Evolutionary conservation across 1,140 invertebrate species (phyloP), one percentile per base, ranked within the genome.

Genomic region (Calliopsis andreniformis): DNA sequence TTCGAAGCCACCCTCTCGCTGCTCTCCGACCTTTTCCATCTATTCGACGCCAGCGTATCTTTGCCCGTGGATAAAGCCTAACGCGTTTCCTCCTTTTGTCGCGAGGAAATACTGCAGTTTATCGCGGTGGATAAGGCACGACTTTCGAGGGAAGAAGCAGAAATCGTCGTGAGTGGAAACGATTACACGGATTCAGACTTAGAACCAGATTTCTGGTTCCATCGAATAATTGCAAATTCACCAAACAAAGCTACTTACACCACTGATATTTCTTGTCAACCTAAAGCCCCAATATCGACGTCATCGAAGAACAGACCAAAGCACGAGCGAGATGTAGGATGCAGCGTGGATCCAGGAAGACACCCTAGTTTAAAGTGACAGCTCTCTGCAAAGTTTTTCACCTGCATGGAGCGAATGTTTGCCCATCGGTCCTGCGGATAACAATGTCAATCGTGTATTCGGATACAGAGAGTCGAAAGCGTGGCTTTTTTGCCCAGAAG

Each of bases 371-470:
- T 18, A 18, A 63, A 39, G 7, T 42, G 25, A 4, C 28, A 45
- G 35, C n/a, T 28, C 18, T 3, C n/a, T 16, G 8, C 35, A 6
- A 7, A 18, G 47, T 66, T 59, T 66, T 66, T 53, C 35, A 14
- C 14, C 14, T 3, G 23, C 20, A 30, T 16, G 25, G n/a, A 64
- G 30, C 25, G 20, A 42, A 61, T 20, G n/a, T 39, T 35, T 20
- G 28, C 28, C 53, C 45, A 43, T 59, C 43, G 14, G 32, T 28
- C 35, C 43, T 12, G 47, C 32, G 47, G 58, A 64, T 64, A 72
- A 72, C 71, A 56, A 75, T 64, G 59, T 47, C 25, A 72, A 72
- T 72, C 69, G 35, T 53, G 59, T 64, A n/a, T 53, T 14, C 47
- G 23, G 49, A 64, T 72, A 72, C 59, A 72, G 28, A 23, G 55